These are phyloP conservation scores for Ceuthmochares aereus DNA, from an alignment of 2,113 vertebrate species.

Conservation along the genomic window DNA sequence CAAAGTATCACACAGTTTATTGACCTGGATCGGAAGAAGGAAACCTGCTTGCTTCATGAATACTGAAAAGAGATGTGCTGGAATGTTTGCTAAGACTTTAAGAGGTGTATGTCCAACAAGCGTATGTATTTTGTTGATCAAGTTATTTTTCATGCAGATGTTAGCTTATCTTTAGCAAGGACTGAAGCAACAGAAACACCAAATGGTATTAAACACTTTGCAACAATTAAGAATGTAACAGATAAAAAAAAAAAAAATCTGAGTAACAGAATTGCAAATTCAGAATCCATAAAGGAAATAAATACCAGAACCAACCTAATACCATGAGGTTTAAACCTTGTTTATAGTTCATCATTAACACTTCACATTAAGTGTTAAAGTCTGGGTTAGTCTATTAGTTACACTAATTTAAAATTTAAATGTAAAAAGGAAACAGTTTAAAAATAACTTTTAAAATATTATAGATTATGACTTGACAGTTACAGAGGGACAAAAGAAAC, in stretches of 20 bases:
- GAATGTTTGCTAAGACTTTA: neutral
- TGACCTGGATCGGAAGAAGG: neutral
- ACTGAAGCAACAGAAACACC: neutral
- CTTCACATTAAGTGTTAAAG: neutral
- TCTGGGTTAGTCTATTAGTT: neutral
- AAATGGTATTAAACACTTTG: neutral
- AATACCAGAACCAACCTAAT: neutral
- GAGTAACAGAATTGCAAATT: neutral
- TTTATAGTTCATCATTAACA: neutral
- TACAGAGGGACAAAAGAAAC: neutral
- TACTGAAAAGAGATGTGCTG: neutral
- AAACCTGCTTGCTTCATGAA: neutral
- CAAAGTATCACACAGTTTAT: neutral
- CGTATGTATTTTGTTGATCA: fast-evolving
- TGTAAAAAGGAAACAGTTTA: neutral
- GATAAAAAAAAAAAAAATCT: neutral
- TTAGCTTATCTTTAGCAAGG: neutral
- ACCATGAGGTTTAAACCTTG: neutral
- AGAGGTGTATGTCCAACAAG: neutral
- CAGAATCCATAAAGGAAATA: neutral
- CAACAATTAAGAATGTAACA: neutral
- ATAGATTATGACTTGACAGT: neutral
- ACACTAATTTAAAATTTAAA: neutral
- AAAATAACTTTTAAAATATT: neutral
- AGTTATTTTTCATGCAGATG: neutral